Evolutionary conservation across 2,797 vertebrate species (phyloP), one percentile per base, ranked within the genome.

Genomic region (Rachycentron canadum): DNA sequence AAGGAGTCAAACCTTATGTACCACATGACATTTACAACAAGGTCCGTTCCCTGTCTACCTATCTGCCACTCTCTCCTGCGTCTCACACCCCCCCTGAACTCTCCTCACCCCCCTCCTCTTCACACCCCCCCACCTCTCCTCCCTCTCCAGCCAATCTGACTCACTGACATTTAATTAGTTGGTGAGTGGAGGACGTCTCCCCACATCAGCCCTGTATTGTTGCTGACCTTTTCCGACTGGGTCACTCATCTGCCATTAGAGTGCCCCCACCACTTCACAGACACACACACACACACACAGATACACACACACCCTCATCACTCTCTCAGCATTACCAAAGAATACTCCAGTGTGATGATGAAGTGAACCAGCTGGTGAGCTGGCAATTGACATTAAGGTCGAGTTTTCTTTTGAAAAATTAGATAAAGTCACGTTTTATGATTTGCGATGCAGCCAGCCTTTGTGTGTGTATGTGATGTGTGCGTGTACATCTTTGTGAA

Each of bases 81-180:
- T 41, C 66, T 49, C 38, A n/a, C n/a, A 32, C 52, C 12, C 34
- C 21, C 38, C 49, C 17, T 25, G 62, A 63, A n/a, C 58, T 16
- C 49, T 6, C 14, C 23, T 0, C 26, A n/a, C 25, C 41, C 21
- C 43, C 1, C 12, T 1, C 14, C 21, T 32, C 32, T 32, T 32
- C 7, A 32, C 7, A 3, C 2, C 2, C 55, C 45, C 26, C n/a
- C 47, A 10, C 12, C 32, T 41, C 50, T 47, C 56, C 63, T 69
- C 60, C n/a, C n/a, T 53, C 81, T 70, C 83, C 26, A 57, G 80
- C 78, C 79, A 76, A 62, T 86, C 79, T 82, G 73, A 87, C 88
- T 89, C 67, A 49, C 91, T 95, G 95, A 95, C 95, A 96, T 95
- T 95, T 96, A 96, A 96, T 96, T 96, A 96, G 93, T 79, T 79